Evolutionary conservation across 2,113 vertebrate species (phyloP).

Genomic region (Australoheros scitulus): DNA sequence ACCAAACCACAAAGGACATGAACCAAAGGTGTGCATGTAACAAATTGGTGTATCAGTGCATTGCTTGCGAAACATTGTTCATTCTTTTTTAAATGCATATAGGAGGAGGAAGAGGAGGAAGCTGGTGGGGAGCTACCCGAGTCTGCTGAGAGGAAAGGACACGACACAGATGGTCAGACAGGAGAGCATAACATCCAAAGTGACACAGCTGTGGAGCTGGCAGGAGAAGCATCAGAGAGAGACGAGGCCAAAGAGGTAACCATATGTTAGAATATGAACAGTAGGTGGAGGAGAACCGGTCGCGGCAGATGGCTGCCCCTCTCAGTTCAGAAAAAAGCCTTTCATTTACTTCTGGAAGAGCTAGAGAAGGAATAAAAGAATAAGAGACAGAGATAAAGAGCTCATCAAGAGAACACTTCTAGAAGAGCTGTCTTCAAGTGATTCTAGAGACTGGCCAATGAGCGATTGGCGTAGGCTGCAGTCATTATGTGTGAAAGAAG

Average conservation of each 20-base stretch:
- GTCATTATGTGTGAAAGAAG: no score
- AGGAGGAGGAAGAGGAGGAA: slow-evolving; percentile 80
- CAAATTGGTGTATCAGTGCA: neutral
- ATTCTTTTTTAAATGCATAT: neutral
- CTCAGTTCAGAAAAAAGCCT: no score
- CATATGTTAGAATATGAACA: no score
- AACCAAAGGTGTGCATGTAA: slow-evolving; percentile 83
- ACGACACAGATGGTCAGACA: slow-evolving; percentile 84
- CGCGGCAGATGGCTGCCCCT: no score
- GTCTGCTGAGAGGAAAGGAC: slow-evolving; percentile 85
- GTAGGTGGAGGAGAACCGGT: no score
- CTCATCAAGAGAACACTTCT: no score
- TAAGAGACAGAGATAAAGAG: no score
- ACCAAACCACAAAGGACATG: slow-evolving; percentile 78
- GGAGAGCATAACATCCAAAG: slow-evolving; percentile 91
- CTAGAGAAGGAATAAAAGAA: no score
- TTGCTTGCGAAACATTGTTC: neutral
- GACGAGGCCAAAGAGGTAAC: slow-evolving; percentile 91
- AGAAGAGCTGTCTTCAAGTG: no score
- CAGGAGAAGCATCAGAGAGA: slow-evolving; percentile 87
- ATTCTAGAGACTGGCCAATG: no score
- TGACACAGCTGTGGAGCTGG: slow-evolving; percentile 88
- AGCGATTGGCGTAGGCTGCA: no score
- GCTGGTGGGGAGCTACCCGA: slow-evolving; percentile 74
- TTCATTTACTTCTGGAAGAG: no score